Base-by-base conservation (phyloP, 2,888 invertebrate genomes). In the Agonopterix alstromeriana region DNA sequence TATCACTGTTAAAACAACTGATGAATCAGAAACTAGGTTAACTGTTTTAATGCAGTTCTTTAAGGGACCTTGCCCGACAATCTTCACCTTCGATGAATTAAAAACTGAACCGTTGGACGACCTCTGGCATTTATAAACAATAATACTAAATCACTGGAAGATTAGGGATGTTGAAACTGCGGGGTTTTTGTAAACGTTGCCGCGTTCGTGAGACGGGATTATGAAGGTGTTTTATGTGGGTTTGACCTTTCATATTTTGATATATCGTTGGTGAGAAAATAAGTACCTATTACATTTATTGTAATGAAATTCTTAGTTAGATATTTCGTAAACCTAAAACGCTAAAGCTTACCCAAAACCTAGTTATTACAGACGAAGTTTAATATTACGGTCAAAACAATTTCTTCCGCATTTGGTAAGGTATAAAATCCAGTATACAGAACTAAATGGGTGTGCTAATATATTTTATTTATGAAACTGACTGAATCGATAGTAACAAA, bases 1-100 rank as follows among this genome's bases (percentile, higher is more conserved):
- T 27, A 27, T 27, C 27, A 27, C 27, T 7, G 27, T 27, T 27
- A 27, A 27, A 27, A 27, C 5, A 7, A 27, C 27, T 27, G 27
- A 27, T 27, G 27, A 27, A 27, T 27, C 27, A 27, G 27, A 27
- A 27, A 27, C 27, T 27, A 27, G 27, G 27, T 27, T 60, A 73
- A 72, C 51, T 77, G 65, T 71, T 72, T 74, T 74, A 48, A 48
- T 47, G 35, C 48, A 44, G 53, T 45, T 51, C 49, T 45, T 48
- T 43, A 45, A 47, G 40, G 48, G 65, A 66, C 75, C 73, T 76
- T 74, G 72, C 60, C 56, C 55, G 56, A 54, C 60, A 56, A 67
- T 56, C 63, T 67, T 81, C 67, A 78, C 82, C 81, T 85, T 82
- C 80, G 70, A 53, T 41, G 55, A 65, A 62, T 62, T 67, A 73